Percentiles rank a stretch among this genome's conserved stretches.
These are phyloP conservation scores for Xyliphius kryptos DNA, from an alignment of 2,113 vertebrate species.

Conservation along the genomic window DNA sequence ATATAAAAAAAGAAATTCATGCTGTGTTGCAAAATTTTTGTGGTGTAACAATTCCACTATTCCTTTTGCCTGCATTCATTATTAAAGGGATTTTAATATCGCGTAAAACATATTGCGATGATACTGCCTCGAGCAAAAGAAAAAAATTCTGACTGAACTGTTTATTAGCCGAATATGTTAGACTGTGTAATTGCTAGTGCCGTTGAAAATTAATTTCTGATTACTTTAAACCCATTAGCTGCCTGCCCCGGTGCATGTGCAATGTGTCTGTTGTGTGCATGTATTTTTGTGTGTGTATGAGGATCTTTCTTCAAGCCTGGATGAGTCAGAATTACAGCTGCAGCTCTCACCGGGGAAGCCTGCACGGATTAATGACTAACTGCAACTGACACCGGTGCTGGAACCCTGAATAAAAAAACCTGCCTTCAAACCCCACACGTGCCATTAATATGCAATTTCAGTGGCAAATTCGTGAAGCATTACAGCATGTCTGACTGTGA, in stretches of 20 bases:
- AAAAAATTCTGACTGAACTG: too few species aligned
- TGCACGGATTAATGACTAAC: conserved; percentile 51
- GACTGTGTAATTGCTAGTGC: conserved; percentile 20
- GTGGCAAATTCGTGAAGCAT: conserved; percentile 29
- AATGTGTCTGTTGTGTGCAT: neutral
- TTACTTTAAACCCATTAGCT: conserved; percentile 37
- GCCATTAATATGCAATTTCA: conserved; percentile 48
- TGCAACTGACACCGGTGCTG: conserved; percentile 33
- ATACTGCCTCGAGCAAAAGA: too few species aligned
- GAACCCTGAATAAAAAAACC: too few species aligned
- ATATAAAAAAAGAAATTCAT: neutral
- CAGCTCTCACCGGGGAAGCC: conserved; percentile 30
- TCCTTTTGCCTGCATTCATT: neutral
- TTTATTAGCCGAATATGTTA: too few species aligned
- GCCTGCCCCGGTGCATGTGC: conserved; percentile 2
- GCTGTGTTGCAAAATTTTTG: neutral
- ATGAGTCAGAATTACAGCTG: conserved; percentile 41
- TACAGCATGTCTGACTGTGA: conserved; percentile 31
- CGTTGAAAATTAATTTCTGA: conserved; percentile 42
- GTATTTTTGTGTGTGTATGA: conserved; percentile 20
- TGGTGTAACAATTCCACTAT: too few species aligned
- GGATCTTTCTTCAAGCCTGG: conserved; percentile 40
- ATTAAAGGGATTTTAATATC: too few species aligned
- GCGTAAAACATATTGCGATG: too few species aligned
- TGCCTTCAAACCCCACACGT: too few species aligned